Conservation (phyloP, 2,797 vertebrate species). For the Chrysolophus pictus region DNA sequence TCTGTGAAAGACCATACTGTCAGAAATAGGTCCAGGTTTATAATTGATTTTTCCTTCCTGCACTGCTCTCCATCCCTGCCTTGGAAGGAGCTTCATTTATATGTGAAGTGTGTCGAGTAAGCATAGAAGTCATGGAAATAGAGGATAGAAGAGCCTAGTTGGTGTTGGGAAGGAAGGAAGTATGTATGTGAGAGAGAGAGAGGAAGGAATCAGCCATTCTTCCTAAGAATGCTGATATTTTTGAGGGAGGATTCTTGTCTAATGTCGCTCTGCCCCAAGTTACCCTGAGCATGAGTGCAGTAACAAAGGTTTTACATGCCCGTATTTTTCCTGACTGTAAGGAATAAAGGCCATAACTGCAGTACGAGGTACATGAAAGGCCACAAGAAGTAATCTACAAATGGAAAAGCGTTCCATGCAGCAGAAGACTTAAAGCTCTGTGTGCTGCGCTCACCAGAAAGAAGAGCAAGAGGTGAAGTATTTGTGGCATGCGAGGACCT, state of each 20-base stretch:
- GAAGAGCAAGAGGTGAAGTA: constrained; percentile 47
- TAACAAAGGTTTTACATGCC: neutral
- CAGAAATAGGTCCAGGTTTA: constrained; percentile 20
- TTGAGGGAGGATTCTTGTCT: neutral
- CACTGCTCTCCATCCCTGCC: neutral
- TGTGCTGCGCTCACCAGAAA: constrained; percentile 3
- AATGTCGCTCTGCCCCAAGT: neutral
- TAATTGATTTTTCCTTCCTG: constrained; percentile 18
- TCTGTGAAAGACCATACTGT: constrained; percentile 43
- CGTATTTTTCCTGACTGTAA: neutral
- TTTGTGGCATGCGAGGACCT: constrained; percentile 25
- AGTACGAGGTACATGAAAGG: neutral
- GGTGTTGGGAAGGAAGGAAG: constrained; percentile 18
- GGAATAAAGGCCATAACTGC: neutral
- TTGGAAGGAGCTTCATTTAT: neutral
- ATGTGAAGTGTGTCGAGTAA: neutral
- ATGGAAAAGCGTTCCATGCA: neutral
- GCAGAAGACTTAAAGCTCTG: constrained; percentile 1
- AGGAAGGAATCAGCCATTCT: neutral
- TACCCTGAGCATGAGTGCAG: neutral
- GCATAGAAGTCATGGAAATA: neutral
- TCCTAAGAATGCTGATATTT: neutral
- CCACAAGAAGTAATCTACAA: constrained; percentile 15
- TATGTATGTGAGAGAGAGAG: neutral
- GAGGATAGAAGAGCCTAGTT: neutral